Conservation (phyloP, 2,113 vertebrate species). For the Oreochromis aureus region DNA sequence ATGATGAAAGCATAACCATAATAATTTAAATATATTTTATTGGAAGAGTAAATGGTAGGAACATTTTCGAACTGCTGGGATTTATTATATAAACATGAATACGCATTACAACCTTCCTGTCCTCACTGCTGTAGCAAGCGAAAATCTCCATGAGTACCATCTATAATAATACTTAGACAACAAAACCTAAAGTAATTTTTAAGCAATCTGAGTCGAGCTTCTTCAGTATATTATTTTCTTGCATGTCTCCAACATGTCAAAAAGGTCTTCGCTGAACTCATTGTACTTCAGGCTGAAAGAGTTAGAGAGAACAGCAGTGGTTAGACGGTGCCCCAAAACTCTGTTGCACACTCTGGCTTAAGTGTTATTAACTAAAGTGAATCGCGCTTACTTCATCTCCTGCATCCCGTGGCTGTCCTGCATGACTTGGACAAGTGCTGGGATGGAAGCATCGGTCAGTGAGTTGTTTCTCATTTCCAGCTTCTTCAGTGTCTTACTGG, state of each 20-base stretch:
- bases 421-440: conserved; percentile 49
- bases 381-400: conserved; percentile 52
- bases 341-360: neutral
- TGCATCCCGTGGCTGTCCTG: conserved; percentile 41
- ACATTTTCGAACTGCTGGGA: neutral
- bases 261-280: conserved; percentile 62
- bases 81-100: neutral
- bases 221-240: conserved; percentile 55
- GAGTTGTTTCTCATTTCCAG: conserved; percentile 67
- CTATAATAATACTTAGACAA: neutral
- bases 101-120: neutral
- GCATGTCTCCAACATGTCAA: conserved; percentile 48
- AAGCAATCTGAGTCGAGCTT: neutral
- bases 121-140: neutral
- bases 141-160: neutral
- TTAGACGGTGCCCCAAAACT: neutral
- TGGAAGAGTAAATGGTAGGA: neutral
- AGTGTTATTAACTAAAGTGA: neutral
- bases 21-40: neutral
- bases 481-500: conserved; percentile 42
- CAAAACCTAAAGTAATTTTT: neutral
- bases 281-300: conserved; percentile 67
- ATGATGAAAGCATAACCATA: neutral
- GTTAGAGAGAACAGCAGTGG: neutral
- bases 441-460: conserved; percentile 52